phyloP scores from a whole-genome alignment of 2,113 vertebrate genomes.

The Thryonomys swinderianus region DNA sequence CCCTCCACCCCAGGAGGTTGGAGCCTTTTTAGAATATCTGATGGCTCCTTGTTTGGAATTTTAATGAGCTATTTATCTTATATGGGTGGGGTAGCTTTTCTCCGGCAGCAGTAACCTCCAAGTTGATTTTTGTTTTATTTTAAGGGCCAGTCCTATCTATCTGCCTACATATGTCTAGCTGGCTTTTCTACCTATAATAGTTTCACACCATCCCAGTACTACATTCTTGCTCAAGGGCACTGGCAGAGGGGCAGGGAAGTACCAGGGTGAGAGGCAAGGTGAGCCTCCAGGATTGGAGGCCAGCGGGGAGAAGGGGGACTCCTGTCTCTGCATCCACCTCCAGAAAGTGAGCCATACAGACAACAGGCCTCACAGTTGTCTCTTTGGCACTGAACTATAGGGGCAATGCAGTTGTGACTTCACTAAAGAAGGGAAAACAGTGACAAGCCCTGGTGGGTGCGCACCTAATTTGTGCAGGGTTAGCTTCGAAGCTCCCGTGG shows the following conservation, averaged over 20 bases:
- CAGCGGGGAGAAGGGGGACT: background rate
- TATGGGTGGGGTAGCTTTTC: no score
- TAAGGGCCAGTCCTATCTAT: no score
- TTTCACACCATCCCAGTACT: background rate
- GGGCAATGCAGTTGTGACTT: slow-evolving; percentile 68
- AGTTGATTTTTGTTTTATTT: no score
- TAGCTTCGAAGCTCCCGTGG: slow-evolving; percentile 57
- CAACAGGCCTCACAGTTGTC: background rate
- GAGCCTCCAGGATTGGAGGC: background rate
- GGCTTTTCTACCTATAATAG: no score
- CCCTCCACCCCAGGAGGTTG: no score
- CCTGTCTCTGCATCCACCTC: background rate
- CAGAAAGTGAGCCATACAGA: background rate
- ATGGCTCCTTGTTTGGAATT: no score
- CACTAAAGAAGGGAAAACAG: slow-evolving; percentile 57
- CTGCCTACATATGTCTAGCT: no score
- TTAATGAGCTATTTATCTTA: no score
- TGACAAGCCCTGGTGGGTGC: slow-evolving; percentile 41
- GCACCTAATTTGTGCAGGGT: slow-evolving; percentile 49
- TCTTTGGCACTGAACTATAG: slow-evolving; percentile 42
- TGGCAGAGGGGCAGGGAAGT: background rate
- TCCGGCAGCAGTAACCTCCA: no score
- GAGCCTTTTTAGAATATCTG: no score
- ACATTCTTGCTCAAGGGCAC: background rate
- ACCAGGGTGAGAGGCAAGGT: background rate